Percentiles rank a stretch among this genome's conserved stretches.
Evolutionary conservation across 2,888 invertebrate species (phyloP).

Genomic region (Clanis bilineata): DNA sequence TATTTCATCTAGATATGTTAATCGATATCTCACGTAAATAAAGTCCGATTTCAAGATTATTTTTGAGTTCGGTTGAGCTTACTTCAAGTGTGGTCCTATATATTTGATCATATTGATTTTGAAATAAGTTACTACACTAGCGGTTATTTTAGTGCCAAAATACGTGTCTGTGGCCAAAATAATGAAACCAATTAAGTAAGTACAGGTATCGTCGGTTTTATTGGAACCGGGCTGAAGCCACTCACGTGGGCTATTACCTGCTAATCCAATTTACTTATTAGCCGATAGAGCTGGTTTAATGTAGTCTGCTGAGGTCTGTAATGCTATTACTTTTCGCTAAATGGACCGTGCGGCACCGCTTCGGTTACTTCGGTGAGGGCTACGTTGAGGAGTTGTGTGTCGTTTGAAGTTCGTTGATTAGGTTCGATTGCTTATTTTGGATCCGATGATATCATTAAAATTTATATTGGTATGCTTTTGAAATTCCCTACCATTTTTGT

Average conservation of each 20-base stretch:
- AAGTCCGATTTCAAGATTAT: too few relatives aligned
- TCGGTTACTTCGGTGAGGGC: neutral
- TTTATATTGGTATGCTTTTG: neutral
- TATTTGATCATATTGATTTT: too few relatives aligned
- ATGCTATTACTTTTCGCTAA: constrained; percentile 16
- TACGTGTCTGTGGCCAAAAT: too few relatives aligned
- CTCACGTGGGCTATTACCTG: constrained; percentile 28
- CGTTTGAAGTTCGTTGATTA: neutral
- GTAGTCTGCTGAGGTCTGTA: constrained; percentile 19
- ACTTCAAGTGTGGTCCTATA: too few relatives aligned
- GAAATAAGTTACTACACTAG: too few relatives aligned
- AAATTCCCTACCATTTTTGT: too few relatives aligned
- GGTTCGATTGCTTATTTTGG: too few relatives aligned
- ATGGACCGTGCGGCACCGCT: neutral
- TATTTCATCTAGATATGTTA: too few relatives aligned
- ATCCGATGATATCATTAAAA: neutral
- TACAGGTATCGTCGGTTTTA: constrained; percentile 15
- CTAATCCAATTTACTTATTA: constrained; percentile 53
- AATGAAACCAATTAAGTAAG: constrained; percentile 16
- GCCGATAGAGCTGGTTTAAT: constrained; percentile 34
- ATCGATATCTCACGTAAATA: too few relatives aligned
- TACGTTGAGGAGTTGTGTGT: neutral
- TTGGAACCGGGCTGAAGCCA: constrained; percentile 35
- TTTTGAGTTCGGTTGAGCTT: too few relatives aligned
- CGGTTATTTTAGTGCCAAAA: too few relatives aligned